Percentiles rank a stretch among this genome's conserved stretches.
Conservation (phyloP, 2,113 vertebrate genomes). For the Ictalurus furcatus region DNA sequence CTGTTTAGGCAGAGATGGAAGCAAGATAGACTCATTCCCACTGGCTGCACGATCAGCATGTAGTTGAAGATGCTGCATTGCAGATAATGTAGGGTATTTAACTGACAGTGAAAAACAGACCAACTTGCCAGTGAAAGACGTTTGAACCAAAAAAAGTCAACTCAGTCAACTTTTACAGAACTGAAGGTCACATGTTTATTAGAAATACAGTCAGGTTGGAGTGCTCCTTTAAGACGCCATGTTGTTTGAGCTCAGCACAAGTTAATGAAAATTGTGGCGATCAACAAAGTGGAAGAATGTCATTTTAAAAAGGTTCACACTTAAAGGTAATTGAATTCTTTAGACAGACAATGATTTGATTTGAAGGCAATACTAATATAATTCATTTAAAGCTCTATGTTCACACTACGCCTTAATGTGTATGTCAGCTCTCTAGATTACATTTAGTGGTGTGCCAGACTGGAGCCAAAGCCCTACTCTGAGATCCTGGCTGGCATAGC, state of each 20-base stretch:
- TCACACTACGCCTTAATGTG: slow-evolving; percentile 20
- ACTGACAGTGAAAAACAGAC: background rate
- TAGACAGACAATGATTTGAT: background rate
- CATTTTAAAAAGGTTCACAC: slow-evolving; percentile 6
- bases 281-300: background rate
- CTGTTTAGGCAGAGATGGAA: background rate
- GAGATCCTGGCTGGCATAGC: slow-evolving; percentile 28
- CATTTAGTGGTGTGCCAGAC: slow-evolving; percentile 25
- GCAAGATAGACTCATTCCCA: background rate
- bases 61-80: background rate
- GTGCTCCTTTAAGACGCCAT: background rate
- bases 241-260: background rate
- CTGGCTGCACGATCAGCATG: background rate
- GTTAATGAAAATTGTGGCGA: background rate
- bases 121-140: background rate
- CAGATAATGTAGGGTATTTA: background rate
- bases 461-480: slow-evolving; percentile 32
- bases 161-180: background rate
- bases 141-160: background rate
- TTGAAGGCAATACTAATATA: slow-evolving; percentile 19
- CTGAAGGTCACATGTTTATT: background rate
- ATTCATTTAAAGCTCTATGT: slow-evolving; percentile 19
- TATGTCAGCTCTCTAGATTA: slow-evolving; percentile 25
- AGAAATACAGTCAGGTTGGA: background rate
- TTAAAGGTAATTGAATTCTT: slow-evolving; percentile 2